Percentiles rank a stretch among this genome's conserved stretches.
These are phyloP conservation scores for Todiramphus saurophagus DNA, from an alignment of 2,113 vertebrate genomes.

Conservation along the genomic window DNA sequence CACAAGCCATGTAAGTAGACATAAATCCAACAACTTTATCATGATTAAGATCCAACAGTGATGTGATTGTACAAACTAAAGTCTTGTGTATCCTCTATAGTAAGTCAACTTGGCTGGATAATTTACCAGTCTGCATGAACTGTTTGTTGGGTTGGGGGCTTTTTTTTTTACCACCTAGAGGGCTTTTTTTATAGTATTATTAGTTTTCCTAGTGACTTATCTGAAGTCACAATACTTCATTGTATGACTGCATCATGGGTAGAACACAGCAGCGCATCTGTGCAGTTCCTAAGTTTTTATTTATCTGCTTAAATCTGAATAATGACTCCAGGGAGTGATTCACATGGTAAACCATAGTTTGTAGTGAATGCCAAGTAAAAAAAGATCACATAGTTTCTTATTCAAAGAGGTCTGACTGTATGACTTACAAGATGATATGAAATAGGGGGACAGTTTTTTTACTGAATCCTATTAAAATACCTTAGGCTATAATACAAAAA, in stretches of 20 bases:
- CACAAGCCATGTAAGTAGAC: neutral
- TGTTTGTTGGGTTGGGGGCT: neutral
- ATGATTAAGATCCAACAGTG: neutral
- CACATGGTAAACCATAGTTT: neutral
- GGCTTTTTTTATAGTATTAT: neutral
- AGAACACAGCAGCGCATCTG: neutral
- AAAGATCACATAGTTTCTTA: neutral
- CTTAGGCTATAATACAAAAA: neutral
- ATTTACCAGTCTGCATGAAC: neutral
- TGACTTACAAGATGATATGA: neutral
- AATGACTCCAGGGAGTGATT: neutral
- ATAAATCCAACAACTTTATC: neutral
- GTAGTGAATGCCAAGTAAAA: neutral
- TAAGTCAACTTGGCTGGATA: neutral
- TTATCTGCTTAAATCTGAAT: neutral
- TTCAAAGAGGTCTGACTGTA: neutral
- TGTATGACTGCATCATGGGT: neutral
- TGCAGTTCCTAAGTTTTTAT: neutral
- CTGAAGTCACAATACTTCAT: neutral
- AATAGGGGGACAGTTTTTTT: neutral
- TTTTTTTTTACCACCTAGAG: neutral
- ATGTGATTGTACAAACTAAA: neutral
- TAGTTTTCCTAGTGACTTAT: too few relatives aligned
- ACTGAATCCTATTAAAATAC: neutral
- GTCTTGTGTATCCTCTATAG: neutral